Evolutionary conservation across 2,888 invertebrate genomes (phyloP).

Genomic region (Neelides folsomi): DNA sequence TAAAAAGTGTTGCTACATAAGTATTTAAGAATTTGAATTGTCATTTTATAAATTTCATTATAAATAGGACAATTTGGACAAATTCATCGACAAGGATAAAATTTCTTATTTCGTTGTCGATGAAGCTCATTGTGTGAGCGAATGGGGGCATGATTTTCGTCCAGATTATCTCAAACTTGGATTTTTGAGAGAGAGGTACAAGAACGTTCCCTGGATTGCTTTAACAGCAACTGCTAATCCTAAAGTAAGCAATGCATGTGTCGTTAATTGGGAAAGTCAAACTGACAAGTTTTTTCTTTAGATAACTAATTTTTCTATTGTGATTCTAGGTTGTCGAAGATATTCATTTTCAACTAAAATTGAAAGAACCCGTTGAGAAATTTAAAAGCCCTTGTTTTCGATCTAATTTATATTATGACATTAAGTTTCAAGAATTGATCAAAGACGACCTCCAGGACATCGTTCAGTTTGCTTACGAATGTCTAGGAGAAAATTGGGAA

Average conservation of each 20-base stretch:
- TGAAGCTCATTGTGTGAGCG: constrained; percentile 94
- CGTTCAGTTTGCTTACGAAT: constrained; percentile 54
- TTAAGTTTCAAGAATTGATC: constrained; percentile 71
- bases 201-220: constrained; percentile 69
- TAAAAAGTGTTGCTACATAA: neutral
- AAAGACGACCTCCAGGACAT: constrained; percentile 70
- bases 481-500: constrained; percentile 46
- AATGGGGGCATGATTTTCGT: constrained; percentile 98
- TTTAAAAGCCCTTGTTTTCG: constrained; percentile 84
- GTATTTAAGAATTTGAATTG: neutral
- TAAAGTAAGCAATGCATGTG: constrained; percentile 39
- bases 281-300: neutral
- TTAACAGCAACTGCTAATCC: constrained; percentile 87
- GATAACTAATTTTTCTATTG: neutral
- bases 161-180: constrained; percentile 89
- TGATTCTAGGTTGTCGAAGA: constrained; percentile 59
- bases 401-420: constrained; percentile 85
- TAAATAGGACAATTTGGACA: constrained; percentile 40
- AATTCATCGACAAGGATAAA: constrained; percentile 58
- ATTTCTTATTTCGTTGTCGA: constrained; percentile 86
- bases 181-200: constrained; percentile 47
- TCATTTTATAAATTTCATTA: neutral
- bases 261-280: neutral
- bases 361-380: constrained; percentile 51
- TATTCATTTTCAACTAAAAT: constrained; percentile 58